Evolutionary conservation across 2,797 vertebrate species (phyloP), one percentile per base, ranked within the genome.

Genomic region (Gymnoscopelus braueri): DNA sequence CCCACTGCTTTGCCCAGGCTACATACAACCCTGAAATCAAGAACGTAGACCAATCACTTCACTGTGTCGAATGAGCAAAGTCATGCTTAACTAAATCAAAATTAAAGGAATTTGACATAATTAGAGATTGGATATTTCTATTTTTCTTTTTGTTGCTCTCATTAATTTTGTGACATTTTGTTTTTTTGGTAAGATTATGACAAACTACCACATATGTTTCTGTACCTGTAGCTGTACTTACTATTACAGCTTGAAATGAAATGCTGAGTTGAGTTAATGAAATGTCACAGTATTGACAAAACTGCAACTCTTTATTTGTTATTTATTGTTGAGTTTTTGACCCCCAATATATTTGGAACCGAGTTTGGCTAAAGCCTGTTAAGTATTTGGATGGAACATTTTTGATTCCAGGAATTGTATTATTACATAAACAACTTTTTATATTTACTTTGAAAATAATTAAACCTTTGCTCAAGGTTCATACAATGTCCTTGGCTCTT

Each of bases 1-100:
- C 92, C 64, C 67, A 87, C 74, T 94, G 93, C 82, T 94, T 94
- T 2, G 89, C 87, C 19, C 47, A 55, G 64, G 0, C 14, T 4
- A 14, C 14, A 0, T 92, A 87, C 85, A 90, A 93, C 83, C 49
- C 84, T 0, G 78, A 87, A 7, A 62, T 92, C 85, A 90, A 91
- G 74, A 51, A 89, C 82, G 44, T 92, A 61, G 77, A 92, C 60
- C 24, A 63, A 2, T 75, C 79, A 47, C 61, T 73, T 58, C 82
- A 86, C 65, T 93, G 88, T 50, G 60, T 64, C 11, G 39, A 44
- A 11, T 81, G 76, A 91, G 32, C 48, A 47, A 54, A 0, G 32
- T 29, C 55, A 69, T 10, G 35, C 7, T 7, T 2, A 10, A 10
- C 39, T 0, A 44, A 44, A 44, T 44, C 9, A 7, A 44, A 44